A percentile compares a stretch with the other conserved stretches of the same genome.
Conservation (phyloP, 2,113 vertebrate genomes). For the Zeus faber region DNA sequence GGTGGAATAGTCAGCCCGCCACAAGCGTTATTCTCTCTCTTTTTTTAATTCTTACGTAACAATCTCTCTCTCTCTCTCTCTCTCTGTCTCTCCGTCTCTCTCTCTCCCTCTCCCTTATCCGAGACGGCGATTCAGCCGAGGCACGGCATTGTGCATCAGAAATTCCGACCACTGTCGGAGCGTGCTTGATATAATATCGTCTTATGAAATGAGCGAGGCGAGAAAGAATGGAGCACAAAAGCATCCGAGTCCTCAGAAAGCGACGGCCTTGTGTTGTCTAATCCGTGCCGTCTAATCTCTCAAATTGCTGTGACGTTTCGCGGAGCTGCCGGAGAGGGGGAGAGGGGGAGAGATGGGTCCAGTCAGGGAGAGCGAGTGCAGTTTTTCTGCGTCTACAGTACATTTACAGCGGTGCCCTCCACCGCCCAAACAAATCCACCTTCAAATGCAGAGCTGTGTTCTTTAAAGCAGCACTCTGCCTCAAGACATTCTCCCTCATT, state of each 20-base stretch:
- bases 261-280: slow-evolving; percentile 59
- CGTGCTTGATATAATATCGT: slow-evolving; percentile 56
- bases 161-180: slow-evolving; percentile 55
- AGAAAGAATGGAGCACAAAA: slow-evolving; percentile 65
- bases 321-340: slow-evolving; percentile 13
- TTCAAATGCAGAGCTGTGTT: too few species aligned
- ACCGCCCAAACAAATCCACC: too few species aligned
- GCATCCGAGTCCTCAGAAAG: slow-evolving; percentile 51
- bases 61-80: too few species aligned
- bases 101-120: slow-evolving; percentile 42
- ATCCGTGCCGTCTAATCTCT: slow-evolving; percentile 67
- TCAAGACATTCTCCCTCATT: too few species aligned
- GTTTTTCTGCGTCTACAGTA: slow-evolving; percentile 38
- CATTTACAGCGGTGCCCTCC: slow-evolving; percentile 47
- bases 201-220: slow-evolving; percentile 60
- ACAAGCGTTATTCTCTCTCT: slow-evolving; percentile 47
- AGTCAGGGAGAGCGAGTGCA: slow-evolving; percentile 42
- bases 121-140: slow-evolving; percentile 44
- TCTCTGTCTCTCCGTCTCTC: too few species aligned
- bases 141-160: slow-evolving; percentile 44
- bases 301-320: slow-evolving; percentile 70
- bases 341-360: slow-evolving; percentile 27
- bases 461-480: too few species aligned
- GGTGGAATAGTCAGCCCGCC: slow-evolving; percentile 44
- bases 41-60: slow-evolving; percentile 70